Evolutionary conservation across 2,888 invertebrate genomes (phyloP).

Genomic region (Dermolepida albohirtum): DNA sequence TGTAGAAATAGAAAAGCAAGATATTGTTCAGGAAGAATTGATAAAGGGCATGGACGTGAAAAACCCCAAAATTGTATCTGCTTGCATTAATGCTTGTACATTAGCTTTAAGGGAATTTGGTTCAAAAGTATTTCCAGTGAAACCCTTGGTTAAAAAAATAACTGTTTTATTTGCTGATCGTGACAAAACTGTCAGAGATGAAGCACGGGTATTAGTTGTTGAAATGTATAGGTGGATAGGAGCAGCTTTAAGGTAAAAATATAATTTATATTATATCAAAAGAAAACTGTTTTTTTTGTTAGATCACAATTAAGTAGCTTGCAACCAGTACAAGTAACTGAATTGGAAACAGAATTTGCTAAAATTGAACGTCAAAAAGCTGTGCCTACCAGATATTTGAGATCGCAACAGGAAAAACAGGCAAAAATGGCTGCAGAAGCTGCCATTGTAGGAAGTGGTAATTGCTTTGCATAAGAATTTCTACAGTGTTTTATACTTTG

Average conservation of each 20-base stretch:
- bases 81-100: conserved; percentile 81
- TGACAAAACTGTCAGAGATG: conserved; percentile 92
- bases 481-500: conserved; percentile 4
- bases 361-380: conserved; percentile 76
- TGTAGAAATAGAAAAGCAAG: conserved; percentile 95
- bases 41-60: conserved; percentile 95
- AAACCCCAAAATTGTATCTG: conserved; percentile 94
- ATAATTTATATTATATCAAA: neutral
- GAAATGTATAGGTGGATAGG: conserved; percentile 84
- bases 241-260: conserved; percentile 58
- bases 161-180: conserved; percentile 87
- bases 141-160: conserved; percentile 90
- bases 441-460: conserved; percentile 68
- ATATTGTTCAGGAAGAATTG: conserved; percentile 88
- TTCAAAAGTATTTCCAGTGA: conserved; percentile 88
- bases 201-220: conserved; percentile 89
- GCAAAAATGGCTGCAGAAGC: conserved; percentile 63
- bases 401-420: conserved; percentile 84
- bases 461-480: conserved; percentile 17
- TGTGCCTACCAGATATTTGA: conserved; percentile 78
- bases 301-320: conserved; percentile 86
- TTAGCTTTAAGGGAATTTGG: conserved; percentile 90
- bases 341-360: conserved; percentile 89
- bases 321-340: conserved; percentile 91
- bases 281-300: conserved; percentile 11